These are phyloP conservation scores for Salvator merianae DNA, from an alignment of 2,113 vertebrate genomes.

Conservation along the genomic window DNA sequence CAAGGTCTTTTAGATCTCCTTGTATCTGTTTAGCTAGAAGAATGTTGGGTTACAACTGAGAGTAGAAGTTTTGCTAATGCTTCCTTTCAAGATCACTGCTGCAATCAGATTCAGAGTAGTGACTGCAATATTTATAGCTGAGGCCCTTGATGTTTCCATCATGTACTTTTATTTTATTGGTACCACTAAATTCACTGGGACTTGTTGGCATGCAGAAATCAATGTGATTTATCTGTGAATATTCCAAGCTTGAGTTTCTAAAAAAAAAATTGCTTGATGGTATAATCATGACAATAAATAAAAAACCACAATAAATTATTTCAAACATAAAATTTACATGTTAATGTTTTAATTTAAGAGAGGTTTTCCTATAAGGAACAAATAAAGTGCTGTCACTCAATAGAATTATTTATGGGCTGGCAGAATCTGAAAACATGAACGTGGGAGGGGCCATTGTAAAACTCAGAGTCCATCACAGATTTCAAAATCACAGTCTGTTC, in stretches of 20 bases:
- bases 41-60: neutral
- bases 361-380: conserved; percentile 5
- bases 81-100: too few relatives aligned
- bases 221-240: neutral
- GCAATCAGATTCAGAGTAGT: neutral
- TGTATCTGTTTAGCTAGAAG: neutral
- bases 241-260: neutral
- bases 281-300: neutral
- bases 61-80: neutral
- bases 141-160: neutral
- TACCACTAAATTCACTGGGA: neutral
- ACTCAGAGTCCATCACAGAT: neutral
- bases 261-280: neutral
- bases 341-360: conserved; percentile 12
- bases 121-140: neutral
- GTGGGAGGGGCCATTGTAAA: neutral
- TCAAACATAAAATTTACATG: neutral
- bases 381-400: neutral
- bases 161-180: neutral
- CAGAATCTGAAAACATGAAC: neutral
- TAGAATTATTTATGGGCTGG: conserved; percentile 1
- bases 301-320: neutral
- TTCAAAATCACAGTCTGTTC: neutral
- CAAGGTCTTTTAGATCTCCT: neutral
- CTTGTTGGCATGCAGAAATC: neutral